Percentiles rank a stretch among this genome's conserved stretches.
phyloP scores from a whole-genome alignment of 2,113 vertebrate genomes.

The Nanorana parkeri region DNA sequence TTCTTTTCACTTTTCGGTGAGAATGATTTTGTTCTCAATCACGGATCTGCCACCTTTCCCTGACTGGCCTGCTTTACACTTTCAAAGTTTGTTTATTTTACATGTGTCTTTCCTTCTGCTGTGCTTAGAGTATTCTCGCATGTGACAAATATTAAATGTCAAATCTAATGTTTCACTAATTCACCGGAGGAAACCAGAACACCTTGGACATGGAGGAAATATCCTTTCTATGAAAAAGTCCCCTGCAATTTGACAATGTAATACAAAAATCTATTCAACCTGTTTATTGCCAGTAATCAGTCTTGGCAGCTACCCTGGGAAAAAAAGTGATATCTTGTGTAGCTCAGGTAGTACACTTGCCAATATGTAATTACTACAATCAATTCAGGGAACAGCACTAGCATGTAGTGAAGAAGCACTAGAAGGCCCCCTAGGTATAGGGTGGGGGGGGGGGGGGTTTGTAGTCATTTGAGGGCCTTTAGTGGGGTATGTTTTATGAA shows the following conservation, averaged over 20 bases:
- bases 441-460: not conserved
- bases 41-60: not conserved
- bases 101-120: not conserved
- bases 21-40: not conserved
- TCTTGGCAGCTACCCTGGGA: conserved; percentile 37
- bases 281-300: conserved; percentile 48
- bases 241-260: conserved; percentile 3
- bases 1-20: not conserved
- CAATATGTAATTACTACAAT: conserved; percentile 50
- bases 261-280: conserved; percentile 36
- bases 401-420: not conserved
- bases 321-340: conserved; percentile 36
- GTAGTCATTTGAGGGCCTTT: not conserved
- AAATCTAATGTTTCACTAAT: conserved; percentile 22
- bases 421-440: conserved; percentile 15
- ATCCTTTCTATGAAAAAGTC: conserved; percentile 14
- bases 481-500: not conserved
- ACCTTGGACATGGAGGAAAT: conserved; percentile 8
- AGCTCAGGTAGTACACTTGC: conserved; percentile 17
- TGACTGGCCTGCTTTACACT: not conserved
- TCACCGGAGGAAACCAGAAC: conserved; percentile 13
- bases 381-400: conserved; percentile 29
- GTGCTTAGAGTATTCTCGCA: not conserved
- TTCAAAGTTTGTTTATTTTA: not conserved
- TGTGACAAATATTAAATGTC: conserved; percentile 2